Base-by-base conservation (phyloP, 2,888 invertebrate genomes). In the Cephus pygmeus region DNA sequence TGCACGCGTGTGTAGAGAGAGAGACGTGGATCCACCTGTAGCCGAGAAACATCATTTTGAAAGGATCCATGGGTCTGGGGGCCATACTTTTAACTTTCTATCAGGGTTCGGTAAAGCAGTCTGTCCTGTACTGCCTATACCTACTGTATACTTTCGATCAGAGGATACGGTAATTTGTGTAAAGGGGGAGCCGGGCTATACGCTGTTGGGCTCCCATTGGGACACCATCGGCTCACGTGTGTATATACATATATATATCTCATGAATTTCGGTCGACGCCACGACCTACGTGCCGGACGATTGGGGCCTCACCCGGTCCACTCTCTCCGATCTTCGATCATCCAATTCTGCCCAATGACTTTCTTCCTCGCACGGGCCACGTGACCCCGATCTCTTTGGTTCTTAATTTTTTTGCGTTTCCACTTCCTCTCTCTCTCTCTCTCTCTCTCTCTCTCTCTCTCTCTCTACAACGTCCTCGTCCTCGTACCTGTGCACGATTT, bases 281-380 rank as follows among this genome's bases (percentile, higher is more conserved):
- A 80, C 81, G 79, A 78, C 73, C 75, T 76, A 56, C 79, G 77
- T 75, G 79, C 73, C 77, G 76, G 69, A 79, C 73, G 78, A 79
- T 79, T 75, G 79, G 79, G 79, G 23, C 76, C 73, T 77, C 81
- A 79, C 77, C 78, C 78, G 77, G 82, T 83, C 87, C 85, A 85
- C 88, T 88, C 86, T 87, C 87, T 84, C 87, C 86, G 84, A 84
- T 82, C 81, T 82, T 80, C 78, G 79, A 81, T 83, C 77, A 82
- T 80, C 77, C 77, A 75, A 75, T 56, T 56, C 40, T 56, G 40
- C 2, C 23, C 75, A 75, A 85, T 79, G 84, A 87, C 87, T 87
- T 86, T 87, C 87, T 86, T 87, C 85, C 86, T 87, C 86, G 83
- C 85, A 82, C 83, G 81, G 79, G 81, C 79, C 77, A 11, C 33